Percentiles rank a stretch among this genome's conserved stretches.
These are phyloP conservation scores for Motacilla tschutschensis DNA, from an alignment of 2,113 vertebrate genomes.

Conservation along the genomic window DNA sequence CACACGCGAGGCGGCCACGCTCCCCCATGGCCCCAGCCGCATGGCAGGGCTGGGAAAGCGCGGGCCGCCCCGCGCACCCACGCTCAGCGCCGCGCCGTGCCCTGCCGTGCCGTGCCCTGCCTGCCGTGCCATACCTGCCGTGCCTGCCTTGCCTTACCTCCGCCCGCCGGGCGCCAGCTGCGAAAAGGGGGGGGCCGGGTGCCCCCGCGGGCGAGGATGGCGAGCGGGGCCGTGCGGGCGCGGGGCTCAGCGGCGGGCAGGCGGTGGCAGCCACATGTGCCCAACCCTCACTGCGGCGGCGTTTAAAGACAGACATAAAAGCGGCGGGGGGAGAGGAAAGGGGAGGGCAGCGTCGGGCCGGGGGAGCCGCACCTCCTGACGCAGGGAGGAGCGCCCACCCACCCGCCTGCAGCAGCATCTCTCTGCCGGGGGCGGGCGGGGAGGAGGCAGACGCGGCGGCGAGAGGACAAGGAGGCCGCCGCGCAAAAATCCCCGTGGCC, in stretches of 20 bases:
- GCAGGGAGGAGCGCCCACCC: slow-evolving; percentile 43
- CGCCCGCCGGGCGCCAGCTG: not conserved
- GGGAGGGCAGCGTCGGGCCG: not conserved
- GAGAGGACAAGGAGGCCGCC: not conserved
- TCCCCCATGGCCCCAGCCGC: not conserved
- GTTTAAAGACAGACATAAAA: slow-evolving; percentile 44
- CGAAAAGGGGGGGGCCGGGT: not conserved
- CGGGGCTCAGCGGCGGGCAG: not conserved
- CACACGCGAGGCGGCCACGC: not conserved
- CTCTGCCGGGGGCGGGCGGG: not conserved
- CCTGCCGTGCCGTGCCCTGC: not conserved
- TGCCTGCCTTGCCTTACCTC: not conserved
- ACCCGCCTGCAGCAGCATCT: not conserved
- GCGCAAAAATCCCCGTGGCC: not conserved
- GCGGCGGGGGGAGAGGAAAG: not conserved
- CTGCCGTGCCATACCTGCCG: not conserved
- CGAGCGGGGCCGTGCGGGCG: not conserved
- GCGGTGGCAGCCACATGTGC: slow-evolving; percentile 46
- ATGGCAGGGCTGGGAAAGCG: not conserved
- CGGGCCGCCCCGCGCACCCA: not conserved
- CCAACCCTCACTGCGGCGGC: slow-evolving; percentile 27
- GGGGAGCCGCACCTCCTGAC: slow-evolving; percentile 58
- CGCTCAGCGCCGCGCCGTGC: not conserved
- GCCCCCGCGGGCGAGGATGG: not conserved
- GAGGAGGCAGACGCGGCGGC: not conserved